These are phyloP conservation scores for Geopemphigus sp. DNA, from an alignment of 1,140 invertebrate genomes.

Conservation along the genomic window DNA sequence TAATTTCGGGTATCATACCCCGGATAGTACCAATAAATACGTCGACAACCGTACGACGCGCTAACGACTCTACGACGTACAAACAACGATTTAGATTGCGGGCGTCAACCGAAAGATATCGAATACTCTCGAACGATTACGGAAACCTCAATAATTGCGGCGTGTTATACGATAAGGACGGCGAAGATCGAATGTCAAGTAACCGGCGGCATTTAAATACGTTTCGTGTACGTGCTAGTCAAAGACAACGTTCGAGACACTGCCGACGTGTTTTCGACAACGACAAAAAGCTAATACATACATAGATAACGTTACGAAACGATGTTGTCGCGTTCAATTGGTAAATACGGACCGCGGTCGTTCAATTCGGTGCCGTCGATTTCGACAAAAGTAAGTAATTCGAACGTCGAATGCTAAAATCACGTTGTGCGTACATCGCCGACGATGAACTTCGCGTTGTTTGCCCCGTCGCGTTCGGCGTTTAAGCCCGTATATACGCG, in stretches of 20 bases:
- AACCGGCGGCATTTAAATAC: background rate
- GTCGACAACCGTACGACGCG: too few relatives aligned
- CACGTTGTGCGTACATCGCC: too few relatives aligned
- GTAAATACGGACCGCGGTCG: background rate
- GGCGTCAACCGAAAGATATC: too few relatives aligned
- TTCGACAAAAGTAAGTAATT: conserved; percentile 23
- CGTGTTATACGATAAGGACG: background rate
- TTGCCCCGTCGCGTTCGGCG: too few relatives aligned
- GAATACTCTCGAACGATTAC: background rate
- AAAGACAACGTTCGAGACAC: background rate
- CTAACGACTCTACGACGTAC: too few relatives aligned
- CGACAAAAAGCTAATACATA: background rate
- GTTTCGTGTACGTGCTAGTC: background rate
- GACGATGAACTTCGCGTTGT: too few relatives aligned
- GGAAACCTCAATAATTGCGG: conserved; percentile 4
- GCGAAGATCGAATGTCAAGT: conserved; percentile 12
- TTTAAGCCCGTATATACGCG: too few relatives aligned
- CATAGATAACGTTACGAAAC: background rate
- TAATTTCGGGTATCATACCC: too few relatives aligned
- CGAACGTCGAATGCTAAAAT: too few relatives aligned
- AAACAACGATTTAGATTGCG: background rate
- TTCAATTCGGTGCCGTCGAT: background rate
- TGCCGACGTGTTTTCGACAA: background rate
- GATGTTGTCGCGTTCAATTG: background rate
- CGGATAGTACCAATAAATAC: too few relatives aligned